Evolutionary conservation across 2,797 vertebrate genomes (phyloP).

Genomic region (Acanthopagrus latus): DNA sequence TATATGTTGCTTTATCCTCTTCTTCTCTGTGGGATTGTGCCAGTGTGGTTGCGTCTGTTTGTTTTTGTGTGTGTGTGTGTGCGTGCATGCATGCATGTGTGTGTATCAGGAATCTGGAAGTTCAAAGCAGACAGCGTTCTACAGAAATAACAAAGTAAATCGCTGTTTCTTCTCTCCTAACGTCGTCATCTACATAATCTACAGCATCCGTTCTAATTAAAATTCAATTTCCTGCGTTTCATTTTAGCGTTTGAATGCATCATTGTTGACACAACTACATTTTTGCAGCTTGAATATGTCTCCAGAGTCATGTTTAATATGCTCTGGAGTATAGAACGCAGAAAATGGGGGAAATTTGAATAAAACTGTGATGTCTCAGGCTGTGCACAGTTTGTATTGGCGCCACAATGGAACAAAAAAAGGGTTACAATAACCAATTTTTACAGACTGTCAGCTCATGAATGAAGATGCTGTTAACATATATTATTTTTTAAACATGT

Average conservation of each 20-base stretch:
- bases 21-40: constrained; percentile 61
- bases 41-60: constrained; percentile 40
- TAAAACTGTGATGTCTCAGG: neutral
- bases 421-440: neutral
- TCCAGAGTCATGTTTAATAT: neutral
- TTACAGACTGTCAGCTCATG: neutral
- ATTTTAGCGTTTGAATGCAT: constrained; percentile 14
- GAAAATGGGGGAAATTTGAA: neutral
- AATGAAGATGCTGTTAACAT: neutral
- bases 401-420: neutral
- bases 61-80: constrained; percentile 20
- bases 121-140: constrained; percentile 63
- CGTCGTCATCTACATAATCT: constrained; percentile 27
- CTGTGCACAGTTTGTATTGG: neutral
- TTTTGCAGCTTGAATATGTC: constrained; percentile 4
- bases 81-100: constrained; percentile 36
- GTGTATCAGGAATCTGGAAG: constrained; percentile 55
- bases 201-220: constrained; percentile 28
- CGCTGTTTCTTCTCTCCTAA: constrained; percentile 16
- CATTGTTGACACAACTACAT: constrained; percentile 23
- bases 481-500: neutral
- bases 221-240: constrained; percentile 21
- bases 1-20: constrained; percentile 70
- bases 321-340: neutral
- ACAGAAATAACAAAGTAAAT: constrained; percentile 58